Evolutionary conservation across 2,888 invertebrate species (phyloP).

Genomic region (Nymphalis c-album): DNA sequence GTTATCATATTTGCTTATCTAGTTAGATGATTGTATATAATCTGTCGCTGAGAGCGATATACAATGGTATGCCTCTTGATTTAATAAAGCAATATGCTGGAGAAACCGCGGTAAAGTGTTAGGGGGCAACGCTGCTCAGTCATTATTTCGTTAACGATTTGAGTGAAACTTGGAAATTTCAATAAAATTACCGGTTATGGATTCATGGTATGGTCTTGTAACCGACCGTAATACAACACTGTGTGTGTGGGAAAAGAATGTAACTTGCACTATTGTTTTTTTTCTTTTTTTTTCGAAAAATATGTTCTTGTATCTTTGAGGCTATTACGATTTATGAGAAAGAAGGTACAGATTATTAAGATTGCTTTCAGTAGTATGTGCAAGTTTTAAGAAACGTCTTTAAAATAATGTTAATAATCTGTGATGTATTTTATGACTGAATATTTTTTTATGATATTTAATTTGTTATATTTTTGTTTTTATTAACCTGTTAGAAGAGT

Average conservation of each 20-base stretch:
- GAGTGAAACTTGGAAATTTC: slow-evolving; percentile 71
- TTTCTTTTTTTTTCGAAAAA: slow-evolving; percentile 19
- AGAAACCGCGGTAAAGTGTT: slow-evolving; percentile 71
- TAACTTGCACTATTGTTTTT: slow-evolving; percentile 31
- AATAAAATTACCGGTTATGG: slow-evolving; percentile 63
- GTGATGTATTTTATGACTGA: no score
- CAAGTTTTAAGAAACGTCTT: not conserved
- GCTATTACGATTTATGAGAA: slow-evolving; percentile 5
- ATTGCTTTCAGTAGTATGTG: not conserved
- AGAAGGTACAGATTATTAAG: slow-evolving; percentile 4
- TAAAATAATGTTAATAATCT: not conserved
- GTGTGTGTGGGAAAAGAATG: slow-evolving; percentile 35
- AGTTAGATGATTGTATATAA: slow-evolving; percentile 52
- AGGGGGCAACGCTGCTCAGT: slow-evolving; percentile 57
- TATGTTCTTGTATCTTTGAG: not conserved
- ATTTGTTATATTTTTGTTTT: no score
- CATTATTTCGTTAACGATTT: slow-evolving; percentile 71
- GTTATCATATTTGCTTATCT: slow-evolving; percentile 50
- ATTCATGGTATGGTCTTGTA: slow-evolving; percentile 37
- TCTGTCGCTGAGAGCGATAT: slow-evolving; percentile 60
- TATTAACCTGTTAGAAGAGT: no score
- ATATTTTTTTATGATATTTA: no score
- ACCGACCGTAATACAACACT: slow-evolving; percentile 32
- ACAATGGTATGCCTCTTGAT: slow-evolving; percentile 66
- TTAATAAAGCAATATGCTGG: slow-evolving; percentile 65